These are phyloP conservation scores for Rhyacophila brunnea DNA, from an alignment of 1,140 invertebrate species.

Conservation along the genomic window DNA sequence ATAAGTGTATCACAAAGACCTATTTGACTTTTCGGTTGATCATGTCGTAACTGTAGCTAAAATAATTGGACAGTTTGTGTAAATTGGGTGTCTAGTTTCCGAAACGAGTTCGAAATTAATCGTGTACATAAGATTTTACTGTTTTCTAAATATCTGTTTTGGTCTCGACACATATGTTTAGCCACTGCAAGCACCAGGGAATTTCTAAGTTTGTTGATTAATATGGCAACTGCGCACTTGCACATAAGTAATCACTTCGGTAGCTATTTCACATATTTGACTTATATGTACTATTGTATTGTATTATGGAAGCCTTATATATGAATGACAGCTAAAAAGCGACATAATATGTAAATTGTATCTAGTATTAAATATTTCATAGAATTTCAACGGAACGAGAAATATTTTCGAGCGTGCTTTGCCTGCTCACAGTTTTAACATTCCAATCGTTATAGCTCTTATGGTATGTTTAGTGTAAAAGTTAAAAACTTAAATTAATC, in stretches of 20 bases:
- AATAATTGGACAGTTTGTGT: no score
- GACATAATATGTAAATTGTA: constrained; percentile 6
- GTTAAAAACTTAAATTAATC: constrained; percentile 8
- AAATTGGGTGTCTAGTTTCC: no score
- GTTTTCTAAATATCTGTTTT: constrained; percentile 8
- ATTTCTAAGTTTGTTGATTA: constrained; percentile 27
- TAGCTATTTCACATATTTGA: constrained; percentile 26
- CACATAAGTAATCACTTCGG: constrained; percentile 26
- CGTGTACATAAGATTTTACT: not conserved
- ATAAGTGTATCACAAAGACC: no score
- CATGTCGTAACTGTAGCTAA: no score
- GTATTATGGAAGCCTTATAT: constrained; percentile 33
- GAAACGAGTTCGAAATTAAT: not conserved
- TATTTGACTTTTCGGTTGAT: no score
- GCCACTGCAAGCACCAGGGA: constrained; percentile 28
- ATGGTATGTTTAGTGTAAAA: constrained; percentile 15
- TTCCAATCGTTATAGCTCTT: constrained; percentile 31
- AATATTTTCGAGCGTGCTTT: constrained; percentile 16
- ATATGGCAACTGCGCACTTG: constrained; percentile 20
- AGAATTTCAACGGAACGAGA: not conserved
- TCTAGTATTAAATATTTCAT: constrained; percentile 14
- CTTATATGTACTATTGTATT: constrained; percentile 12
- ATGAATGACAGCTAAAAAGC: constrained; percentile 9
- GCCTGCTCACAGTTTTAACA: constrained; percentile 32
- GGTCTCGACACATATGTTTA: constrained; percentile 21